Base-by-base conservation (phyloP, 2,797 vertebrate species). In the Cossypha niveicapilla region DNA sequence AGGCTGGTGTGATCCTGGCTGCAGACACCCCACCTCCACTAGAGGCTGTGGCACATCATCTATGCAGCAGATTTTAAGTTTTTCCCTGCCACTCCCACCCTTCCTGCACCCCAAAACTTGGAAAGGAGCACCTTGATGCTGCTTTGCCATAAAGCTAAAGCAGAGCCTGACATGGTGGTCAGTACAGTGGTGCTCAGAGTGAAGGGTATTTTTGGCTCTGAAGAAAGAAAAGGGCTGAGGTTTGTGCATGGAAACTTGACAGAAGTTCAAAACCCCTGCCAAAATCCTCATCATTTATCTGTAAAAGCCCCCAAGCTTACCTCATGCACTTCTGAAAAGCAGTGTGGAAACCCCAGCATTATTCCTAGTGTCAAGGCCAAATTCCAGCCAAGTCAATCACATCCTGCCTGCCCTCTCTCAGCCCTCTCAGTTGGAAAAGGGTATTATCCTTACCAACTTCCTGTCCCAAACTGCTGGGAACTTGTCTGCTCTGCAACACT, bases 351-450 rank as follows among this genome's bases (percentile, higher is more conserved):
- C 28, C 83, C 34, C 75, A 89, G 75, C 41, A 51, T 41, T 73
- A 86, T 24, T 62, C 50, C 37, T 70, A 13, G 80, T 6, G 11
- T 74, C 88, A 79, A 88, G 82, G 81, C 47, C 61, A 88, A 92
- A 88, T 92, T 95, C 89, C 92, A 84, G 44, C 15, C 78, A 80
- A 80, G 32, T 93, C 93, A 93, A 86, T 96, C 93, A 95, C 90
- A 90, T 96, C 93, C 94, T 94, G 86, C 67, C 61, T 90, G 90
- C 56, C 70, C 86, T 76, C 79, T 27, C 47, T 48, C 86, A 87
- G 88, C 74, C 68, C 56, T 94, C 92, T 87, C 58, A 71, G 48
- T 13, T 82, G 63, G 62, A 93, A 90, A 92, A 86, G 71, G 76
- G 60, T 42, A 84, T 73, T 83, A 78, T 86, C 86, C 63, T 78